Conservation (phyloP, 1,140 invertebrate genomes). For the Probaryconus sp. region DNA sequence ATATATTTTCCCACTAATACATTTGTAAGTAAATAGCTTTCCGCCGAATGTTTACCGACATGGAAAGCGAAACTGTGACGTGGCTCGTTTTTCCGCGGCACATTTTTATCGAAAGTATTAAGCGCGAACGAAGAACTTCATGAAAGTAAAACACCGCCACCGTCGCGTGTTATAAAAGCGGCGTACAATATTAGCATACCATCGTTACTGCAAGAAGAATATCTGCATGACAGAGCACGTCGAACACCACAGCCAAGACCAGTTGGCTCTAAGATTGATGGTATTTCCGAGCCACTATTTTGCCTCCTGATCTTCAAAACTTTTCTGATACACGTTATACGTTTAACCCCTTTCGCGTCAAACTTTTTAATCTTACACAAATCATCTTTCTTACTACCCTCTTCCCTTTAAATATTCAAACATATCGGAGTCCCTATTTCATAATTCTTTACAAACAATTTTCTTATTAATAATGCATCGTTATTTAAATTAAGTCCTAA, state of each 20-base stretch:
- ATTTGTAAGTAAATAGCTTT: slow-evolving; percentile 26
- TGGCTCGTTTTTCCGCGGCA: slow-evolving; percentile 25
- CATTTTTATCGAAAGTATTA: slow-evolving; percentile 62
- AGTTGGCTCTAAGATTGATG: slow-evolving; percentile 60
- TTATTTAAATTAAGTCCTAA: too few relatives aligned
- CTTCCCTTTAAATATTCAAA: slow-evolving; percentile 20
- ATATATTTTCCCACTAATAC: slow-evolving; percentile 14
- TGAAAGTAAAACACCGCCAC: slow-evolving; percentile 54
- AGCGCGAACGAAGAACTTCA: slow-evolving; percentile 60
- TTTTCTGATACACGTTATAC: slow-evolving; percentile 52
- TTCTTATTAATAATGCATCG: too few relatives aligned
- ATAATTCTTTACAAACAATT: too few relatives aligned
- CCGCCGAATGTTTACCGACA: slow-evolving; percentile 42
- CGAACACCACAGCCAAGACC: slow-evolving; percentile 57
- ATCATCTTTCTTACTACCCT: slow-evolving; percentile 25
- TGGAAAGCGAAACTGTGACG: slow-evolving; percentile 42
- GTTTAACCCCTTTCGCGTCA: slow-evolving; percentile 45
- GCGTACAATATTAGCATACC: slow-evolving; percentile 70
- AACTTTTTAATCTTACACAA: slow-evolving; percentile 58
- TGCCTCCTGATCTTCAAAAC: slow-evolving; percentile 49
- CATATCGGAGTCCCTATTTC: too few relatives aligned
- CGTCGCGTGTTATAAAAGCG: slow-evolving; percentile 64
- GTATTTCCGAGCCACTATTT: slow-evolving; percentile 47
- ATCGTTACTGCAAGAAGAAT: slow-evolving; percentile 56
- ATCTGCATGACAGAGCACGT: slow-evolving; percentile 68